These are phyloP conservation scores for Anoplolepis gracilipes DNA, from an alignment of 1,140 invertebrate species.

Conservation along the genomic window DNA sequence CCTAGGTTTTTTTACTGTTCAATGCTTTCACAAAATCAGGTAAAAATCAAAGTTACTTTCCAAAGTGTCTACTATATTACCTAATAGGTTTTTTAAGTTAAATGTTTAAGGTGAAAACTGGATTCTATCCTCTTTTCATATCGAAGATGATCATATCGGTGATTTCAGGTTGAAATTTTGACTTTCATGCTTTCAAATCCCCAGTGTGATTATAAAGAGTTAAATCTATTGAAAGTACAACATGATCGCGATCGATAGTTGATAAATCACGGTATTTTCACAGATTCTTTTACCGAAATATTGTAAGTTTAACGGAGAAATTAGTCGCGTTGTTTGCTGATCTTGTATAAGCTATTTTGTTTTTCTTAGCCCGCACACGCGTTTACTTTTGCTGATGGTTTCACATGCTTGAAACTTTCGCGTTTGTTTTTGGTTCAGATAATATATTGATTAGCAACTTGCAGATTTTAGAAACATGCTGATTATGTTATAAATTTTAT, in stretches of 20 bases:
- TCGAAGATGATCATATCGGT: too few species aligned
- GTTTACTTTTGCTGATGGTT: constrained; percentile 80
- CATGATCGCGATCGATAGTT: constrained; percentile 47
- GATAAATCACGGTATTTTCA: constrained; percentile 58
- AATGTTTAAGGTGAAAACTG: too few species aligned
- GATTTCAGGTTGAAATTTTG: too few species aligned
- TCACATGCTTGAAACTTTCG: constrained; percentile 67
- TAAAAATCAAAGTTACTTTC: too few species aligned
- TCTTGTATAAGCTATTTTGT: constrained; percentile 67
- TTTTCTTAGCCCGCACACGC: constrained; percentile 60
- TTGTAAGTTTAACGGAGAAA: constrained; percentile 82
- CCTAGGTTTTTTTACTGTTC: too few species aligned
- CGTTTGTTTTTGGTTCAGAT: constrained; percentile 28
- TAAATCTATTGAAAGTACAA: neutral
- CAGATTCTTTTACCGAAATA: constrained; percentile 77
- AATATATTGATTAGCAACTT: constrained; percentile 9
- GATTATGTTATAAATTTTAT: neutral
- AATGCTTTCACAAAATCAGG: too few species aligned
- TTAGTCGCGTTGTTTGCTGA: constrained; percentile 69
- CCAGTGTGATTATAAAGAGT: too few species aligned
- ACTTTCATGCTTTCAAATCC: too few species aligned
- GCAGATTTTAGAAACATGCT: neutral
- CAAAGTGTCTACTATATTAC: too few species aligned
- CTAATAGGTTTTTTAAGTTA: too few species aligned
- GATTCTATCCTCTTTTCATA: too few species aligned